Evolutionary conservation across 2,888 invertebrate species (phyloP), one percentile per base, ranked within the genome.

Genomic region (Tuta absoluta): DNA sequence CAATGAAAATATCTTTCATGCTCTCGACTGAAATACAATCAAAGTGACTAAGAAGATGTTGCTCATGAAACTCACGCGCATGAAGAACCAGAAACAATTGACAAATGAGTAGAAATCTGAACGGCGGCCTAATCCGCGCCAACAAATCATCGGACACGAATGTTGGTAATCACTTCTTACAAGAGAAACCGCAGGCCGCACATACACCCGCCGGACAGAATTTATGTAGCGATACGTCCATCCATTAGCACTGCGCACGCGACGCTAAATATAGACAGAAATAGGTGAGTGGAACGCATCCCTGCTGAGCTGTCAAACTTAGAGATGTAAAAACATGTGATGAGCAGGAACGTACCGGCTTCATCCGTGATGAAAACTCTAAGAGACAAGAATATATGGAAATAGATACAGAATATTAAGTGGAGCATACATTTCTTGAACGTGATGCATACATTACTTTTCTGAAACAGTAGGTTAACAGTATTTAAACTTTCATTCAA

Each of bases 171-270:
- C 56, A 33, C 28, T 33, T 56, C 17, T 21, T 58, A 58, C 58
- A 73, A 59, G 79, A 78, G 77, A 78, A 78, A 75, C 71, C 45
- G 63, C 51, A 7, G 51, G 21, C 51, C 51, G 51, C 51, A 24
- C 51, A 63, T 63, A 67, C 66, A 66, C 63, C 69, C 71, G 73
- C 72, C 68, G 19, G 75, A 66, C 69, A 72, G 74, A 74, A 79
- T 79, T 70, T 73, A 73, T 75, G 77, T 77, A 69, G 76, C 75
- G 76, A 74, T 75, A 72, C 72, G 66, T 65, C 67, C 67, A 60
- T 65, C 33, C 38, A 64, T 65, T 62, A 63, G 51, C 23, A 1
- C 17, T 61, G 62, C 65, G 60, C 69, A 72, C 70, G 69, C 71
- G 66, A 70, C 63, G 58, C 38, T 66, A 64, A 67, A 70, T 71